These are phyloP conservation scores for Cynodonichthys magdalenae DNA, from an alignment of 2,797 vertebrate species.

Conservation along the genomic window DNA sequence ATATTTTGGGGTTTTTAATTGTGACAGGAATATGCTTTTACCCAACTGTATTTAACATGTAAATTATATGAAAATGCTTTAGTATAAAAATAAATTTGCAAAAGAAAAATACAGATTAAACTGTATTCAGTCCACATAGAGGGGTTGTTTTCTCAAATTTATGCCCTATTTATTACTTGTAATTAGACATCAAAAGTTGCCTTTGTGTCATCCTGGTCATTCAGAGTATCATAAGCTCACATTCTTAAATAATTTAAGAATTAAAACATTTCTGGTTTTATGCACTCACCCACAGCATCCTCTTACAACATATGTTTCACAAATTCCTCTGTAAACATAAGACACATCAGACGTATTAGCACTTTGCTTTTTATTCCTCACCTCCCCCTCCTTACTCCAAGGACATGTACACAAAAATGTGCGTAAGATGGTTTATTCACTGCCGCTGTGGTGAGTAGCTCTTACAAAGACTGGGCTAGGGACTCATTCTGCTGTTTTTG, in stretches of 20 bases:
- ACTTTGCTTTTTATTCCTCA: slow-evolving; percentile 36
- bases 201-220: not conserved
- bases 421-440: slow-evolving; percentile 68
- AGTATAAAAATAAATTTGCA: too few relatives aligned
- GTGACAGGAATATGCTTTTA: too few relatives aligned
- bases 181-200: too few relatives aligned
- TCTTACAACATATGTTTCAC: slow-evolving; percentile 40
- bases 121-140: too few relatives aligned
- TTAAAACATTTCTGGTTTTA: not conserved
- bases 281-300: slow-evolving; percentile 13
- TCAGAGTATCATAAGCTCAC: not conserved
- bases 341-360: slow-evolving; percentile 46
- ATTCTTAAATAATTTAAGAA: slow-evolving; percentile 5
- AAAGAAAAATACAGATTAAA: too few relatives aligned
- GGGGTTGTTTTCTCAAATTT: too few relatives aligned
- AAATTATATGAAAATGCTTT: too few relatives aligned
- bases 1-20: too few relatives aligned
- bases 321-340: slow-evolving; percentile 36
- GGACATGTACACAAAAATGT: slow-evolving; percentile 36
- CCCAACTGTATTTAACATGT: too few relatives aligned
- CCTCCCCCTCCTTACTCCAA: slow-evolving; percentile 30
- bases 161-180: too few relatives aligned
- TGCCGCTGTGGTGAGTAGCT: slow-evolving; percentile 64
- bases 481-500: slow-evolving; percentile 72
- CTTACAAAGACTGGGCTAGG: slow-evolving; percentile 70